A percentile compares a stretch with the other conserved stretches of the same genome.
phyloP scores from a whole-genome alignment of 2,888 invertebrate genomes.

The Tryphoninae sp. region DNA sequence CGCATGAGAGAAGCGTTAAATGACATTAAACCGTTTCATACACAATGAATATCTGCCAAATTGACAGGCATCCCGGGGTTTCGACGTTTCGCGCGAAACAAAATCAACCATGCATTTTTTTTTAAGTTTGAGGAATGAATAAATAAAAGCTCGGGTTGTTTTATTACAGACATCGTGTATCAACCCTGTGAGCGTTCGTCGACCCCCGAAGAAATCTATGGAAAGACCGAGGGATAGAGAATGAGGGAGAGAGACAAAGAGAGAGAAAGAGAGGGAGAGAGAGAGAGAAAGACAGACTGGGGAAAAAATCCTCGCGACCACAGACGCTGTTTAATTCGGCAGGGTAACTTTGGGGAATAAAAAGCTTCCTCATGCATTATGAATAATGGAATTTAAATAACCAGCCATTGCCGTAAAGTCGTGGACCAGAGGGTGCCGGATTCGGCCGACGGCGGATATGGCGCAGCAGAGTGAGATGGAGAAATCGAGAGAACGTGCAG shows the following conservation, averaged over 20 bases:
- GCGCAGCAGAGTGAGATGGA: conserved; percentile 42
- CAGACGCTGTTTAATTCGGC: conserved; percentile 75
- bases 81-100: conserved; percentile 20
- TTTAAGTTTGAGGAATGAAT: neutral
- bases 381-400: conserved; percentile 79
- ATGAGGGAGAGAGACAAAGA: conserved; percentile 49
- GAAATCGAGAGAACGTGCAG: neutral
- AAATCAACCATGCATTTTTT: neutral
- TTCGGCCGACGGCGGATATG: conserved; percentile 67
- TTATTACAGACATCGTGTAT: conserved; percentile 37
- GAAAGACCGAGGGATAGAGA: conserved; percentile 54
- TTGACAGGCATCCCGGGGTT: conserved; percentile 55
- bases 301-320: conserved; percentile 66
- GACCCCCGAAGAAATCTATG: conserved; percentile 31
- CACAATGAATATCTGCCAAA: neutral
- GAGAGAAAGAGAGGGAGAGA: conserved; percentile 52
- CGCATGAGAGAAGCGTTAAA: conserved; percentile 34
- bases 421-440: conserved; percentile 68
- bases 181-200: conserved; percentile 40
- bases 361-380: conserved; percentile 78
- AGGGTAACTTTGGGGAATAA: conserved; percentile 68
- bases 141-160: conserved; percentile 21
- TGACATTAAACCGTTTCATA: neutral
- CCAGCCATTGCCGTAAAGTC: conserved; percentile 59
- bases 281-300: conserved; percentile 56